These are phyloP conservation scores for Drosophila flavopinicola DNA, from an alignment of 2,888 invertebrate genomes.

Conservation along the genomic window DNA sequence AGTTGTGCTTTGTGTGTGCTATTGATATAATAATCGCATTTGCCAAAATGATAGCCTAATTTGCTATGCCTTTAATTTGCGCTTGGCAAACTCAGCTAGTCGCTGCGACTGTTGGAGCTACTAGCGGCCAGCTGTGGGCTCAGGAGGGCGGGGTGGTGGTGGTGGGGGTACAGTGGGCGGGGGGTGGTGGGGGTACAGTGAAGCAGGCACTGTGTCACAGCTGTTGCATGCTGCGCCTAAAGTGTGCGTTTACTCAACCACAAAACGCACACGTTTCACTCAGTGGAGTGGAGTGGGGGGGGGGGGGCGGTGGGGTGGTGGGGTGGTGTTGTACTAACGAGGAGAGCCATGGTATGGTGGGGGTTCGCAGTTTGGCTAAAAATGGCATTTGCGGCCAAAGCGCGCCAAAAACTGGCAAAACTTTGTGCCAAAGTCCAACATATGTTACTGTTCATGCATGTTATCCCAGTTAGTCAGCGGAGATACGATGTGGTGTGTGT, in stretches of 20 bases:
- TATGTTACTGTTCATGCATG: constrained; percentile 76
- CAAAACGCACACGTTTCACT: constrained; percentile 74
- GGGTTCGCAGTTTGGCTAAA: constrained; percentile 14
- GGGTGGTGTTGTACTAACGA: too few species aligned
- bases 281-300: not conserved
- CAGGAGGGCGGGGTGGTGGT: not conserved
- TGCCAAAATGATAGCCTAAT: constrained; percentile 3
- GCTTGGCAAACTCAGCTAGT: constrained; percentile 31
- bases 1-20: not conserved
- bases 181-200: not conserved
- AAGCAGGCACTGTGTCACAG: constrained; percentile 49
- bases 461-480: constrained; percentile 50
- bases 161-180: not conserved
- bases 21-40: constrained; percentile 6
- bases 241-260: constrained; percentile 72
- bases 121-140: too few species aligned
- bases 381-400: constrained; percentile 40
- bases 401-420: constrained; percentile 57
- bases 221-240: constrained; percentile 72
- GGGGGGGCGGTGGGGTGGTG: too few species aligned
- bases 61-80: constrained; percentile 24
- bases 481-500: constrained; percentile 18
- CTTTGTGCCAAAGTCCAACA: constrained; percentile 74
- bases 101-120: constrained; percentile 12
- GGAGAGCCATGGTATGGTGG: too few species aligned